Conservation (phyloP, 2,888 invertebrate species). For the Panopea generosa region DNA sequence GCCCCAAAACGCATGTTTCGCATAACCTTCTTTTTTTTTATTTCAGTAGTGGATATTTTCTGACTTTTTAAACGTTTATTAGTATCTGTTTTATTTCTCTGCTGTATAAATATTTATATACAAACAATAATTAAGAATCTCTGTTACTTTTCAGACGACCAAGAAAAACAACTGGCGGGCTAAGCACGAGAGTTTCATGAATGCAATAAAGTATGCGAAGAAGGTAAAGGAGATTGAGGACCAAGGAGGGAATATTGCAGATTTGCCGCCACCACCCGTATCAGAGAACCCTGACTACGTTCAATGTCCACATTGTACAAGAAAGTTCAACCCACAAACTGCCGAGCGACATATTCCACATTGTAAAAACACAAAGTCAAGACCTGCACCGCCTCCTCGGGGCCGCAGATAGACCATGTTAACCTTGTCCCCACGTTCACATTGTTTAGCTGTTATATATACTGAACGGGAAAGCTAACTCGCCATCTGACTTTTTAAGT, state of each 20-base stretch:
- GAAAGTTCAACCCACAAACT: slow-evolving; percentile 91
- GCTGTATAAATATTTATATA: too few species aligned
- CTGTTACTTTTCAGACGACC: too few species aligned
- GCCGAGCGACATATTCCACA: slow-evolving; percentile 97
- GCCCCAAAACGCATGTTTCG: too few species aligned
- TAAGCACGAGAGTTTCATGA: slow-evolving; percentile 82
- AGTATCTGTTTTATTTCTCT: too few species aligned
- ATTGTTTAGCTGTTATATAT: too few species aligned
- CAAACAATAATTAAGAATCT: too few species aligned
- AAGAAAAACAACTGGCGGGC: slow-evolving; percentile 82
- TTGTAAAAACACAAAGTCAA: slow-evolving; percentile 90
- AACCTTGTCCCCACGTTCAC: too few species aligned
- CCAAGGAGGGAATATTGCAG: slow-evolving; percentile 92
- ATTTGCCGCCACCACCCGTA: slow-evolving; percentile 92
- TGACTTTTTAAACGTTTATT: too few species aligned
- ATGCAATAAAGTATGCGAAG: slow-evolving; percentile 82
- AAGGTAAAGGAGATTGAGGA: slow-evolving; percentile 79
- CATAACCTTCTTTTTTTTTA: too few species aligned
- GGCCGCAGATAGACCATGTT: neutral
- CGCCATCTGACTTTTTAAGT: too few species aligned
- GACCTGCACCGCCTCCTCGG: slow-evolving; percentile 51
- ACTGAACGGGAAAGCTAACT: too few species aligned
- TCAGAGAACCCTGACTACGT: slow-evolving; percentile 96
- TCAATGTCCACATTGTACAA: slow-evolving; percentile 94
- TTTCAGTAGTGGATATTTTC: too few species aligned